Conservation (phyloP, 2,797 vertebrate genomes). For the Synanceia verrucosa region DNA sequence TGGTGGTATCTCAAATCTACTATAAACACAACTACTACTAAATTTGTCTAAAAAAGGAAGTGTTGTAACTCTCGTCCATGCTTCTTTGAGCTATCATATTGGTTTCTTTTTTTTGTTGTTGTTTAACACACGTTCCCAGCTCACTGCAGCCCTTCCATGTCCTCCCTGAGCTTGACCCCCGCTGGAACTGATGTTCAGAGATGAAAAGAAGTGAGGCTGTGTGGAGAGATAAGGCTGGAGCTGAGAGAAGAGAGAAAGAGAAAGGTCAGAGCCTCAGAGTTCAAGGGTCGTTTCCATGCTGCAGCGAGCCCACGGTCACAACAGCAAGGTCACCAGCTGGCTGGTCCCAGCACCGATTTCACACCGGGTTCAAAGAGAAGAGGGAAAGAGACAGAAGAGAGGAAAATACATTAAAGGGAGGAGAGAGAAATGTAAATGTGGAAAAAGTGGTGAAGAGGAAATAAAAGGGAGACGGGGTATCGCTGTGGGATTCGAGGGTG, state of each 20-base stretch:
- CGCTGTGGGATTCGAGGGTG: constrained; percentile 35
- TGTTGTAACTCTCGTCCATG: background rate
- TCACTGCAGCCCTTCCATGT: constrained; percentile 15
- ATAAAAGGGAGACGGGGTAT: constrained; percentile 16
- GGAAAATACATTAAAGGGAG: constrained; percentile 30
- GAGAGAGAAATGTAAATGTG: constrained; percentile 43
- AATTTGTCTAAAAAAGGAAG: background rate
- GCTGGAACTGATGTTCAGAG: constrained; percentile 45
- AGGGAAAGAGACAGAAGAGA: constrained; percentile 4
- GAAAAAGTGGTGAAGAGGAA: constrained; percentile 21
- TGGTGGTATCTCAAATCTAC: background rate
- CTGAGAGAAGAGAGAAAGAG: constrained; percentile 21
- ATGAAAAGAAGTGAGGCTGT: constrained; percentile 59
- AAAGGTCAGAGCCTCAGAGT: constrained; percentile 44
- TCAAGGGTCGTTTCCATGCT: constrained; percentile 53
- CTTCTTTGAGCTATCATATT: constrained; percentile 5
- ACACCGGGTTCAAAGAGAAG: constrained; percentile 44
- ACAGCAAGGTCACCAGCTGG: constrained; percentile 37
- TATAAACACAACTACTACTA: too few species aligned
- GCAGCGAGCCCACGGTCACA: constrained; percentile 22
- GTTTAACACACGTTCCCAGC: constrained; percentile 2
- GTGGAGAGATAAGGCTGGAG: constrained; percentile 48
- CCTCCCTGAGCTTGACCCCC: constrained; percentile 23
- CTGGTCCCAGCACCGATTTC: constrained; percentile 30
- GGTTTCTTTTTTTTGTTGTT: background rate